Conservation (phyloP, 2,113 vertebrate species). For the Rattus norvegicus region GRCr8 NC_086029.1:36477001-36477500, state of each 20-base stretch:
- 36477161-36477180: fast-evolving
- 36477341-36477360: background rate
- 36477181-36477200: background rate
- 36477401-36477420: background rate
- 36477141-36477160: too few relatives aligned
- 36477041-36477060: too few relatives aligned
- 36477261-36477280: background rate
- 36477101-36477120: too few relatives aligned
- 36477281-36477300: background rate
- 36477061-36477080: too few relatives aligned
- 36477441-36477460: background rate
- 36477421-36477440: background rate
- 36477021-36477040: too few relatives aligned
- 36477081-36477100: too few relatives aligned
- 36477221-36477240: too few relatives aligned
- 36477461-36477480: background rate
- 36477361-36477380: background rate
- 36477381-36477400: background rate
- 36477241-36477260: background rate
- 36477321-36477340: background rate
- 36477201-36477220: background rate
- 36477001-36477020: too few relatives aligned
- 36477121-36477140: too few relatives aligned
- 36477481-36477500: too few relatives aligned
- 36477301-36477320: background rate